Conservation (phyloP, 2,888 invertebrate species). For the Aplocera efformata region DNA sequence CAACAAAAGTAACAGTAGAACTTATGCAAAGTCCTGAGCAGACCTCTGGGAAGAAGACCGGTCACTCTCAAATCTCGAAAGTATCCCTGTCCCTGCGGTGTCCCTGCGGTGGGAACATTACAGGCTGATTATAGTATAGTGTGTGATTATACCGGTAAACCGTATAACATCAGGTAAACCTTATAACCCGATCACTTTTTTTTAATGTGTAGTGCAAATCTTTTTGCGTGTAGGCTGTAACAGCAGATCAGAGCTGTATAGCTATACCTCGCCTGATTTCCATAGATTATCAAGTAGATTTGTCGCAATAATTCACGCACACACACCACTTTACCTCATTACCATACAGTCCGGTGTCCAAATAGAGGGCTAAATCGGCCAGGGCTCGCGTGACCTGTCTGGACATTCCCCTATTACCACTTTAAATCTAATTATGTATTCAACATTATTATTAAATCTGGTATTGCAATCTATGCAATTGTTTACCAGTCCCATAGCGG, state of each 20-base stretch:
- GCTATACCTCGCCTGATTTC: constrained; percentile 12
- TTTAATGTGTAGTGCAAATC: no score
- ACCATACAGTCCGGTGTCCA: constrained; percentile 25
- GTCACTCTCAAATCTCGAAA: no score
- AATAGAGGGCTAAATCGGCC: constrained; percentile 22
- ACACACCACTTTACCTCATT: constrained; percentile 25
- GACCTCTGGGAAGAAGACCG: no score
- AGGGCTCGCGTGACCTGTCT: constrained; percentile 20
- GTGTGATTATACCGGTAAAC: no score
- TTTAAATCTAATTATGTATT: constrained; percentile 18
- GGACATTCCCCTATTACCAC: constrained; percentile 20
- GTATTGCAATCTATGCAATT: constrained; percentile 20
- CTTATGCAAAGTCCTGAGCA: no score
- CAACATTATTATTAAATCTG: constrained; percentile 23
- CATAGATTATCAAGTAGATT: constrained; percentile 26
- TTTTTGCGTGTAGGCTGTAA: no score
- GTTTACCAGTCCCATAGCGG: constrained; percentile 3
- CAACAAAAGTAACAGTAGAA: no score
- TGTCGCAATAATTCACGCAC: constrained; percentile 19
- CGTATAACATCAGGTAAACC: no score
- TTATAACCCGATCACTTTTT: no score
- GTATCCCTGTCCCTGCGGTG: no score
- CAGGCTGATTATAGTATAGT: no score
- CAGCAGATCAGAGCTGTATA: background rate
- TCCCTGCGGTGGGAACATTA: no score